Percentiles rank a stretch among this genome's conserved stretches.
Conservation (phyloP, 2,888 invertebrate genomes). For the Chrysolina oricalcia region DNA sequence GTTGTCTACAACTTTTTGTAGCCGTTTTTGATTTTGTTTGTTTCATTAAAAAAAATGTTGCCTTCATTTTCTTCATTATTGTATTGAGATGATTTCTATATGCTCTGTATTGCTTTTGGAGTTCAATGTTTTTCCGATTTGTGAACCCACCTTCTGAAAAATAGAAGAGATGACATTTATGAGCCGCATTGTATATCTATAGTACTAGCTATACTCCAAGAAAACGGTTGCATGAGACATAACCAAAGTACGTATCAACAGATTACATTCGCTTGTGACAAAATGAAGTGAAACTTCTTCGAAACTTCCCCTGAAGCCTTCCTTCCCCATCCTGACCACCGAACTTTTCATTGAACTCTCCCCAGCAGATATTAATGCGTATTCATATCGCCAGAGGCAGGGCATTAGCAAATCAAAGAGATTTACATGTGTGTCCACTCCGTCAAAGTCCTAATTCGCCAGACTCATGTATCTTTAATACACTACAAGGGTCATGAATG, state of each 20-base stretch:
- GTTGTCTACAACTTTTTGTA: too few species aligned
- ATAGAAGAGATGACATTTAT: too few species aligned
- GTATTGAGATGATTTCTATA: too few species aligned
- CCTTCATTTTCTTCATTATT: too few species aligned
- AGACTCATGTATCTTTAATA: conserved; percentile 61
- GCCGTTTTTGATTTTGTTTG: too few species aligned
- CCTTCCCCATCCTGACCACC: background rate
- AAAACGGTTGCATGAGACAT: background rate
- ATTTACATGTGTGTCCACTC: conserved; percentile 59
- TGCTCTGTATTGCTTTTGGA: too few species aligned
- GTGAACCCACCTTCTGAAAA: too few species aligned
- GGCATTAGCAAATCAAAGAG: conserved; percentile 61
- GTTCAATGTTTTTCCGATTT: too few species aligned
- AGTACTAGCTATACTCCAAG: background rate
- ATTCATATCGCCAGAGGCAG: conserved; percentile 60
- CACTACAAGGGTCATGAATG: conserved; percentile 54
- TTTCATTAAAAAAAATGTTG: too few species aligned
- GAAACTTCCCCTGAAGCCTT: background rate
- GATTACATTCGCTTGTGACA: background rate
- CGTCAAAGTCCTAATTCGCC: conserved; percentile 49
- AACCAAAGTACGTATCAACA: background rate
- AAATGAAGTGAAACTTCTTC: conserved; percentile 21
- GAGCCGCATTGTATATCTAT: too few species aligned
- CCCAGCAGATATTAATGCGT: conserved; percentile 61
- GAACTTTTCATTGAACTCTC: conserved; percentile 42